Evolutionary conservation across 2,888 invertebrate genomes (phyloP).

Genomic region (Xanthia togata): DNA sequence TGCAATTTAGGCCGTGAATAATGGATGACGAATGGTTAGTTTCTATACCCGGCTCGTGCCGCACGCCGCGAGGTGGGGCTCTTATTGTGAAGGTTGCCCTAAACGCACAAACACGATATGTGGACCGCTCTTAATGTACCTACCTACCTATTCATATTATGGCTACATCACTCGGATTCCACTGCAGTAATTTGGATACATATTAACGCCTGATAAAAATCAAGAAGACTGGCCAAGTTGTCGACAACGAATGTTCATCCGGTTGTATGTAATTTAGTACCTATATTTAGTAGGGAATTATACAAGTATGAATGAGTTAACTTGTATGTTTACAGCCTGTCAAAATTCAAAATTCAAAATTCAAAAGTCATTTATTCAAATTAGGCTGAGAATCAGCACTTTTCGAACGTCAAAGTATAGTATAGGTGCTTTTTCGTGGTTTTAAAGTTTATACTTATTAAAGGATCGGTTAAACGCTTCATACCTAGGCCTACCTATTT

Average conservation of each 20-base stretch:
- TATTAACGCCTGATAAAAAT: conserved; percentile 51
- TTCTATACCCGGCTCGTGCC: conserved; percentile 85
- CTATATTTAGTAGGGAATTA: conserved; percentile 19
- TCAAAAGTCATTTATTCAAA: no score
- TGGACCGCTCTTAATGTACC: conserved; percentile 59
- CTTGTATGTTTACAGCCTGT: conserved; percentile 2
- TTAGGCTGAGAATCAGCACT: no score
- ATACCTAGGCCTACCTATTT: background rate
- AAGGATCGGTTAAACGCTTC: background rate
- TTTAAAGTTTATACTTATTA: background rate
- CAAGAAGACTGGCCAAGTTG: conserved; percentile 23
- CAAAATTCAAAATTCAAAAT: no score
- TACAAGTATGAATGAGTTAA: conserved; percentile 31
- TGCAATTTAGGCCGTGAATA: conserved; percentile 90
- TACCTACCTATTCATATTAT: conserved; percentile 60
- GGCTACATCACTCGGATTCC: conserved; percentile 47
- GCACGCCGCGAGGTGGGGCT: conserved; percentile 80
- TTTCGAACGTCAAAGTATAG: no score
- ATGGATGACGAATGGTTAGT: conserved; percentile 89
- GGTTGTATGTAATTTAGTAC: conserved; percentile 24
- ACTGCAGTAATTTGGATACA: conserved; percentile 46
- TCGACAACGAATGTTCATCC: conserved; percentile 28
- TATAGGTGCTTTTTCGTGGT: background rate
- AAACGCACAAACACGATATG: conserved; percentile 71
- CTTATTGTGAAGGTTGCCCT: conserved; percentile 77